Evolutionary conservation across 2,888 invertebrate species (phyloP), one percentile per base, ranked within the genome.

Genomic region (Leptopterna dolabrata): DNA sequence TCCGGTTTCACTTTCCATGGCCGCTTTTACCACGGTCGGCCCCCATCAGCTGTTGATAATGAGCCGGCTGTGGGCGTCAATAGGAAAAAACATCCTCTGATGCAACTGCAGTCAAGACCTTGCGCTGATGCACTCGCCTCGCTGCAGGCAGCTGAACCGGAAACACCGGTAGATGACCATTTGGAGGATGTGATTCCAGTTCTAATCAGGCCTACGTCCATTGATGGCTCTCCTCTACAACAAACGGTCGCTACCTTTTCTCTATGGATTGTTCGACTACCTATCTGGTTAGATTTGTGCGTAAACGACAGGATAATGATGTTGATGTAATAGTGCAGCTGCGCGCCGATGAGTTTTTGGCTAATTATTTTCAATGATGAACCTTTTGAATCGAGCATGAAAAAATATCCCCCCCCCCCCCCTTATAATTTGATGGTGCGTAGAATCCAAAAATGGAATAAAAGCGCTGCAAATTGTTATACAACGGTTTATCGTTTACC

Each of bases 1-100:
- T 73, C 76, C 85, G 73, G 85, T 85, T 85, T 85, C 85, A 85
- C 85, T 85, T 85, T 85, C 45, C 47, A 29, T 41, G 47, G 45
- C 24, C 55, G 73, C 85, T 85, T 83, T 71, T 83, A 71, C 70
- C 71, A 55, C n/a, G 19, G 4, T 7, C 24, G 29, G 9, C 24
- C 11, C 11, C 19, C 24, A 45, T 71, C 83, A 81, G 81, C 81
- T 81, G 81, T 27, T 16, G 11, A 51, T 27, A 27, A 30, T 11
- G 41, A 13, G 1, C 24, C 24, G 0, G 27, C 14, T 11, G 45
- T 0, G 41, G 78, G 78, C 11, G 9, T 3, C 45, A 24, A 43
- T 24, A 78, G 63, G 63, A 63, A 63, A n/a, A 41, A n/a, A 27
- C 14, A 41, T 36, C 19, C 27, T 41, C 45, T 45, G 78, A 78